Evolutionary conservation across 2,113 vertebrate genomes (phyloP).

Genomic region (Asarcornis scutulata): DNA sequence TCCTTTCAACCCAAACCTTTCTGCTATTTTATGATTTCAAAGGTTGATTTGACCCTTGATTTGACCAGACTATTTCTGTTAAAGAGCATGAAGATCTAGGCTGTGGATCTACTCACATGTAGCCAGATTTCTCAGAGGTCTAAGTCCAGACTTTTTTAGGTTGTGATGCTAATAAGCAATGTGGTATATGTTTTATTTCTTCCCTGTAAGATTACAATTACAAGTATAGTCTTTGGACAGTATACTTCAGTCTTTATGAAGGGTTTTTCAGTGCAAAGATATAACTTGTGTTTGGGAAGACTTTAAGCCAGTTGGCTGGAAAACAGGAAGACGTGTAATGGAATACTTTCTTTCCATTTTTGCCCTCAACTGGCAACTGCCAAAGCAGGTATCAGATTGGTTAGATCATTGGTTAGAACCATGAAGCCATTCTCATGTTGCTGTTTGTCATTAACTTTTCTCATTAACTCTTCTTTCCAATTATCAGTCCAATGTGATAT

Average conservation of each 20-base stretch:
- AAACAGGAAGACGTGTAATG: background rate
- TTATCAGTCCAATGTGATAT: background rate
- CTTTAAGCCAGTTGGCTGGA: background rate
- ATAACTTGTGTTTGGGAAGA: background rate
- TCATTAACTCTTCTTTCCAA: background rate
- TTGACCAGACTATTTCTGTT: background rate
- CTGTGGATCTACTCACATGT: background rate
- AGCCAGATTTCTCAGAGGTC: background rate
- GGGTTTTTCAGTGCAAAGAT: background rate
- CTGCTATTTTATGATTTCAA: background rate
- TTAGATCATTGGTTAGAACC: background rate
- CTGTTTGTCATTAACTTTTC: background rate
- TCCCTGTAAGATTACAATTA: background rate
- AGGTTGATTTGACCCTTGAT: background rate
- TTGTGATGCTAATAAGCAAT: background rate
- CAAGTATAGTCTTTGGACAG: background rate
- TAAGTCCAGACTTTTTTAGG: background rate
- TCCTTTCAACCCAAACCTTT: too few species aligned
- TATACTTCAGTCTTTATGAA: background rate
- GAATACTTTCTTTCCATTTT: background rate
- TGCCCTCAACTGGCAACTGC: background rate
- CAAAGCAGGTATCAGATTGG: background rate
- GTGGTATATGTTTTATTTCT: background rate
- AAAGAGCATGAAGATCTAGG: background rate
- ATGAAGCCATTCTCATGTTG: background rate